Percentiles rank a stretch among this genome's conserved stretches.
These are phyloP conservation scores for Paedocypris sp. DNA, from an alignment of 2,113 vertebrate genomes.

Conservation along the genomic window DNA sequence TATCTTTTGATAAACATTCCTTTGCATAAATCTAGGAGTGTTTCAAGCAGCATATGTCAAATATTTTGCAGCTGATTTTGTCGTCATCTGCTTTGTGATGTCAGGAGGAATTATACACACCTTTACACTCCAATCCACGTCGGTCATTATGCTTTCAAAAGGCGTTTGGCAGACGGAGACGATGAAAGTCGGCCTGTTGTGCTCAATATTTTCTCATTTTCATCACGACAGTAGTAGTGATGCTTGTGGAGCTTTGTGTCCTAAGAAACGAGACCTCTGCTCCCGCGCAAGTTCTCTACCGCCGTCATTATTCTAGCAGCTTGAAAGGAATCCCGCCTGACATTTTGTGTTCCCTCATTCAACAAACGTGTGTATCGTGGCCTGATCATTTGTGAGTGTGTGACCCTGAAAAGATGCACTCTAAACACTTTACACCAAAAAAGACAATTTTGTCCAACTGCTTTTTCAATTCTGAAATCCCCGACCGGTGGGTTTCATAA, in stretches of 20 bases:
- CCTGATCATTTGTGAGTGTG: conserved; percentile 34
- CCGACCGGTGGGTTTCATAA: too few species aligned
- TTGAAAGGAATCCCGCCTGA: conserved; percentile 52
- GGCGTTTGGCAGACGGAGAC: conserved; percentile 5
- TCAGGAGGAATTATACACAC: neutral
- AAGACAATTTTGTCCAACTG: conserved; percentile 23
- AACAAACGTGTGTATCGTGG: conserved; percentile 48
- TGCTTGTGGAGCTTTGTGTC: conserved; percentile 41
- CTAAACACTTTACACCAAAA: conserved; percentile 4
- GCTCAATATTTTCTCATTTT: conserved; percentile 5
- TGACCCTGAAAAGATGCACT: conserved; percentile 42
- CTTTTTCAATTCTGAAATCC: too few species aligned
- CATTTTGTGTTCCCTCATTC: conserved; percentile 52
- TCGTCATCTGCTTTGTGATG: conserved; percentile 1
- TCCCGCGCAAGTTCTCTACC: conserved; percentile 35
- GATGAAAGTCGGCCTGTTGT: conserved; percentile 10
- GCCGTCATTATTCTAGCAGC: conserved; percentile 49
- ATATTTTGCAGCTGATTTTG: too few species aligned
- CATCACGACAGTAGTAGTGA: conserved; percentile 35
- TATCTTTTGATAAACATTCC: too few species aligned
- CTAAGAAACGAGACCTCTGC: conserved; percentile 28
- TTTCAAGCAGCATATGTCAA: too few species aligned
- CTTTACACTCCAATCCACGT: neutral
- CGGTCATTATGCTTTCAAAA: conserved; percentile 15
- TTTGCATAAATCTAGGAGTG: too few species aligned